Evolutionary conservation across 2,113 vertebrate species (phyloP), one percentile per base, ranked within the genome.

Genomic region (Neolamprologus caudopunctatus): DNA sequence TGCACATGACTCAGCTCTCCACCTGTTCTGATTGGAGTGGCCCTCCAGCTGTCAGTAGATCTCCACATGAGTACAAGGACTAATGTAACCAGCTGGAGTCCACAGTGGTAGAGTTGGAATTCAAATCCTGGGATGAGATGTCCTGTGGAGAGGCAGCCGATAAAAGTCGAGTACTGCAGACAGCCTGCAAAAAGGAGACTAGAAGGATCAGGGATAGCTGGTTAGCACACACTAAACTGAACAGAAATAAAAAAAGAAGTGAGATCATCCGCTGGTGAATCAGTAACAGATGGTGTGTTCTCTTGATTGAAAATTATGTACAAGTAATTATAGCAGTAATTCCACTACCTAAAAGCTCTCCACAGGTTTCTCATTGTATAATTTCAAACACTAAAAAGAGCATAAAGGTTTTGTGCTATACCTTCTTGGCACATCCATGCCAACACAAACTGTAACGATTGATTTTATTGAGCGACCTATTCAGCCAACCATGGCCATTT

Each of bases 1-100:
- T 50, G 71, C 42, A 50, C 42, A 50, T 75, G 42, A 31, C 26
- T 28, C 71, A 50, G 42, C 16, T 50, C 4, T 31, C 42, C 42
- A 50, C 71, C 16, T 31, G 4, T 50, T 78, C 71, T 50, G 68
- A 75, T 47, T 47, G 24, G 71, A 78, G 71, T 78, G 42, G 71
- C 42, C 2, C 9, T 78, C 71, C 24, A 50, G 24, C 16, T 50
- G 3, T 75, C 71, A 50, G 42, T 50, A 26, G 71, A 26, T 50
- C 71, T 75, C 24, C 6, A 78, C 42, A 78, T 50, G 42, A 78
- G 71, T 2, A 78, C 9, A 50, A 78, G 42, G 24, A 50, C 16
- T 78, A 78, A 50, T 50, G 42, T 50, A 78, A 50, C 14, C 42
- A 31, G 16, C 71, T 73, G 21, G 68, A 73, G 37, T 73, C 37